phyloP scores from a whole-genome alignment of 2,113 vertebrate genomes.

The Rhinolophus ferrumequinum region DNA sequence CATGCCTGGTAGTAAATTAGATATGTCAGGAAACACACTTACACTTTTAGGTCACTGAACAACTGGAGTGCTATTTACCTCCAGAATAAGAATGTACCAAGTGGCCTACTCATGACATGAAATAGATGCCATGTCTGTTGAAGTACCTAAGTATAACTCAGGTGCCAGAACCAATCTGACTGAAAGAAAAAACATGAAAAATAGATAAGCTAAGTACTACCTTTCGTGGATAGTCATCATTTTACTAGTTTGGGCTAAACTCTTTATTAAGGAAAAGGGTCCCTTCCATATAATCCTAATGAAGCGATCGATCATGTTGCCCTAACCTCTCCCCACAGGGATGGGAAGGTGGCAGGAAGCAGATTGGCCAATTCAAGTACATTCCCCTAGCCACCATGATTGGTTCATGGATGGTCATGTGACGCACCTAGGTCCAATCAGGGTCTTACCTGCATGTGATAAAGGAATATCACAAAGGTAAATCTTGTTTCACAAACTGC shows the following conservation, averaged over 20 bases:
- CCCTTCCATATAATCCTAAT: background rate
- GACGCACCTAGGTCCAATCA: background rate
- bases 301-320: background rate
- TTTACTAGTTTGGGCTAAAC: background rate
- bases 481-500: background rate
- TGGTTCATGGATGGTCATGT: background rate
- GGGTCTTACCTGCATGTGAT: background rate
- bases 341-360: background rate
- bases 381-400: background rate
- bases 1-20: conserved; percentile 42
- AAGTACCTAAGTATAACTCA: conserved; percentile 30
- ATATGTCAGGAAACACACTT: conserved; percentile 42
- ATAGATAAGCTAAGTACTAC: background rate
- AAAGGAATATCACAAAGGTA: background rate
- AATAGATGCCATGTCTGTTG: background rate
- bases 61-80: background rate
- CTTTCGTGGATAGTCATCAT: background rate
- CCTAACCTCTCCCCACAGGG: background rate
- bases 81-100: background rate
- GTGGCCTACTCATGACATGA: background rate
- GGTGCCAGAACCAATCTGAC: background rate
- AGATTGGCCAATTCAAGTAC: background rate
- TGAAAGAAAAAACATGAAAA: background rate
- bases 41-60: background rate
- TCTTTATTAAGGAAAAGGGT: background rate